Evolutionary conservation across 1,140 invertebrate species (phyloP).

Genomic region (Proales similis): DNA sequence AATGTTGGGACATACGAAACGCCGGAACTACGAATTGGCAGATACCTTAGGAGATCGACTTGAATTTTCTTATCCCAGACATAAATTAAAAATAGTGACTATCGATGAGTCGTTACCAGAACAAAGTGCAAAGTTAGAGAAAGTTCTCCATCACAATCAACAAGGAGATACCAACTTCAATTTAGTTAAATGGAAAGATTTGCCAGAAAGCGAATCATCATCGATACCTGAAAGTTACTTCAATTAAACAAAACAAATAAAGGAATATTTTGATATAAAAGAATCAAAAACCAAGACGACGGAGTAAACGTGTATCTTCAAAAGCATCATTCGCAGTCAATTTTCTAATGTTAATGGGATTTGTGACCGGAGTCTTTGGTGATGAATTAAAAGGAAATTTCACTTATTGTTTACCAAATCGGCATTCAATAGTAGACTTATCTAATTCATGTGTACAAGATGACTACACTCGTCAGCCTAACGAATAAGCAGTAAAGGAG

Average conservation of each 20-base stretch:
- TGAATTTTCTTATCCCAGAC: background rate
- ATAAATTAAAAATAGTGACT: background rate
- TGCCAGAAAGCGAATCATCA: background rate
- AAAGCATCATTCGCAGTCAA: no score
- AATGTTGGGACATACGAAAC: constrained; percentile 16
- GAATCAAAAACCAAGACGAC: background rate
- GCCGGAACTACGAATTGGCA: background rate
- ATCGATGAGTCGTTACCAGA: background rate
- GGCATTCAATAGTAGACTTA: no score
- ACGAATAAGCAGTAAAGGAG: no score
- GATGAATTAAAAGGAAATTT: no score
- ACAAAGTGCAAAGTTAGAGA: constrained; percentile 10
- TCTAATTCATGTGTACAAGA: no score
- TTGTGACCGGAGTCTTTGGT: no score
- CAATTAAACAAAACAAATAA: constrained; percentile 12
- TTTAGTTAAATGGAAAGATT: constrained; percentile 9
- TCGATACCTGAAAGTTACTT: constrained; percentile 26
- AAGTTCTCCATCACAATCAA: constrained; percentile 1
- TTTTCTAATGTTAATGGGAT: no score
- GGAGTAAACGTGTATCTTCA: no score
- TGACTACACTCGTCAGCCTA: no score
- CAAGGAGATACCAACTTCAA: background rate
- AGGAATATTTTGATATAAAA: constrained; percentile 5
- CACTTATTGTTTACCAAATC: no score
- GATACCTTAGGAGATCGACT: background rate